A percentile compares a stretch with the other conserved stretches of the same genome.
These are phyloP conservation scores for Andrena hattorfiana DNA, from an alignment of 2,888 invertebrate genomes.

Conservation along the genomic window DNA sequence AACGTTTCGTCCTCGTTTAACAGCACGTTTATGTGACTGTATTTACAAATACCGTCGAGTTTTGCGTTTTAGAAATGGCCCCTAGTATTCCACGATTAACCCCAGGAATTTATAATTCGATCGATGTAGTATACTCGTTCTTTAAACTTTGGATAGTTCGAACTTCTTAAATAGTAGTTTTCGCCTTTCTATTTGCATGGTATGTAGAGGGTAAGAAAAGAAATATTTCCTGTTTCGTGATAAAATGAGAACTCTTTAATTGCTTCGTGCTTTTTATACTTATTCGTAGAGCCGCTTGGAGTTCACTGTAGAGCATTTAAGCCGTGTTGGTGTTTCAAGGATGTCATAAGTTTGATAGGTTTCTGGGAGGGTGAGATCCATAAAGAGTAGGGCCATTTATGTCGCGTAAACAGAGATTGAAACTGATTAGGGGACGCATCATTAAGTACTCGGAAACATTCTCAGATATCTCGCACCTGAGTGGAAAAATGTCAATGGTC, in stretches of 20 bases:
- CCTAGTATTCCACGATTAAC: background rate
- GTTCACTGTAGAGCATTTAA: background rate
- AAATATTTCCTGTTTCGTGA: background rate
- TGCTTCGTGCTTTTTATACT: background rate
- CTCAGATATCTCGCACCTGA: background rate
- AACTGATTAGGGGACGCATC: background rate
- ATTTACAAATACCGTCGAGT: background rate
- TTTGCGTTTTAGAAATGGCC: background rate
- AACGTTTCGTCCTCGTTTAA: background rate
- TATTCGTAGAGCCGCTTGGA: background rate
- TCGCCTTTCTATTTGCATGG: background rate
- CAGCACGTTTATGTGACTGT: background rate
- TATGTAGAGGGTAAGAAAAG: no score
- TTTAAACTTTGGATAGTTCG: no score
- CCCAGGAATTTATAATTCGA: no score
- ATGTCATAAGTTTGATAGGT: background rate
- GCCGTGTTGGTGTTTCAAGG: background rate
- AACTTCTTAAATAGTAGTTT: no score
- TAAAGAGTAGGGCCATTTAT: background rate
- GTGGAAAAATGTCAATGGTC: constrained; percentile 48
- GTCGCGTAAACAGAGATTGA: background rate
- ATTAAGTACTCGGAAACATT: constrained; percentile 11
- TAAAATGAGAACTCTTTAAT: background rate
- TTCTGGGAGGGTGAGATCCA: background rate
- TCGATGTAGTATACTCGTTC: no score